Evolutionary conservation across 2,888 invertebrate genomes (phyloP), one percentile per base, ranked within the genome.

Genomic region (Rhimphoctona megacephalus): DNA sequence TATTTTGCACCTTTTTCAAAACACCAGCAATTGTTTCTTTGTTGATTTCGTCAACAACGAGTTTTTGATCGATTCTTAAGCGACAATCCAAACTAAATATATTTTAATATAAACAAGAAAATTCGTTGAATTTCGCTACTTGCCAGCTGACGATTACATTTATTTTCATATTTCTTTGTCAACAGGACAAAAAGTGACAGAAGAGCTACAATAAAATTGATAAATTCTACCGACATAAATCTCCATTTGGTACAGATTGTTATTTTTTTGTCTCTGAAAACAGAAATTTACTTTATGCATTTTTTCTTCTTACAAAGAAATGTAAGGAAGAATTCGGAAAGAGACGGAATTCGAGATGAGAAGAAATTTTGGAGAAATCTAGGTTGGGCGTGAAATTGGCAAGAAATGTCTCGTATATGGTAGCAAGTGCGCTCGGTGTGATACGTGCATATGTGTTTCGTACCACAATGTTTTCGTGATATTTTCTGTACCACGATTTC

Each of bases 381-480:
- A n/a, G 25, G 17, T 46, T 25, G 49, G 46, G 30, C 19, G 49
- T 7, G n/a, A 43, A 14, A 33, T 33, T 33, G 57, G 11, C 30
- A 33, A 39, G 61, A 30, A 70, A 61, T 33, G 22, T 33, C 70
- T 57, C 57, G 67, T 70, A 33, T 69, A 36, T 52, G 19, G 4
- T n/a, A 79, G 57, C 30, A 79, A 79, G 43, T 70, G 30, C 70
- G 17, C 36, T 19, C 61, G 3, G 39, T 2, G 57, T 57, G 43
- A 39, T 39, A 43, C 17, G 11, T 43, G 46, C 57, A 76, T 61
- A 76, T 46, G 43, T 70, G 70, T 46, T 70, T 64, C 57, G 36
- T 72, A 39, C 43, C n/a, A 61, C 46, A 72, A 46, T 64, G 69
- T 69, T 84, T 80, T 70, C 74, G 36, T 46, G 69, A 84, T 80